phyloP scores from a whole-genome alignment of 2,113 vertebrate genomes.

The Nasalis larvatus region DNA sequence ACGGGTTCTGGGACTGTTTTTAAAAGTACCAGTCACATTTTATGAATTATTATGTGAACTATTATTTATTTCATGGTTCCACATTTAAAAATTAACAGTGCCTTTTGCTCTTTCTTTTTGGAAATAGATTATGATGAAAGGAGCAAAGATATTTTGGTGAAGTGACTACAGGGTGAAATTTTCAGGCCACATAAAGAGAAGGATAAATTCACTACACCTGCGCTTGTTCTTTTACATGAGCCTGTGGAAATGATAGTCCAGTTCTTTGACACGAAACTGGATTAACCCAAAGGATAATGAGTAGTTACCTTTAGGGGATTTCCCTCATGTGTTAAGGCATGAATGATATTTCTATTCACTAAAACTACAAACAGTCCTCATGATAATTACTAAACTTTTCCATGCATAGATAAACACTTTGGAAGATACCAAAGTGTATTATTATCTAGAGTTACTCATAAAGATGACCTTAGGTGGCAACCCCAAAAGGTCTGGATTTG shows the following conservation, averaged over 20 bases:
- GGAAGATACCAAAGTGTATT: neutral
- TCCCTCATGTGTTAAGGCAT: neutral
- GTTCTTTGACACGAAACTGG: neutral
- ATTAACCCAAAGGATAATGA: slow-evolving; percentile 31
- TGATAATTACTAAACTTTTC: neutral
- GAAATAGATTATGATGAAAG: neutral
- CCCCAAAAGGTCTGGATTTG: rapidly evolving
- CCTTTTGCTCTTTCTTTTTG: neutral
- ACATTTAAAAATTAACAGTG: neutral
- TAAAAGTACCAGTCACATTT: neutral
- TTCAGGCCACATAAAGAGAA: neutral
- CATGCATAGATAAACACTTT: neutral
- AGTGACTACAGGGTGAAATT: neutral
- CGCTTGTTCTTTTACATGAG: neutral
- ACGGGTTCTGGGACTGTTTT: neutral
- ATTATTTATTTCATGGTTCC: neutral
- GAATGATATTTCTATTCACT: neutral
- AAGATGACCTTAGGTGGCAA: neutral
- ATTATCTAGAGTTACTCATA: neutral
- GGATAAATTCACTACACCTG: neutral
- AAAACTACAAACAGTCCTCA: neutral
- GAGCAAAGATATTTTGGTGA: neutral
- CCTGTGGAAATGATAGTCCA: neutral
- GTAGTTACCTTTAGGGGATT: neutral
- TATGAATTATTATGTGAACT: neutral